Base-by-base conservation (phyloP, 2,888 invertebrate species). In the Eustalomyia histrio region DNA sequence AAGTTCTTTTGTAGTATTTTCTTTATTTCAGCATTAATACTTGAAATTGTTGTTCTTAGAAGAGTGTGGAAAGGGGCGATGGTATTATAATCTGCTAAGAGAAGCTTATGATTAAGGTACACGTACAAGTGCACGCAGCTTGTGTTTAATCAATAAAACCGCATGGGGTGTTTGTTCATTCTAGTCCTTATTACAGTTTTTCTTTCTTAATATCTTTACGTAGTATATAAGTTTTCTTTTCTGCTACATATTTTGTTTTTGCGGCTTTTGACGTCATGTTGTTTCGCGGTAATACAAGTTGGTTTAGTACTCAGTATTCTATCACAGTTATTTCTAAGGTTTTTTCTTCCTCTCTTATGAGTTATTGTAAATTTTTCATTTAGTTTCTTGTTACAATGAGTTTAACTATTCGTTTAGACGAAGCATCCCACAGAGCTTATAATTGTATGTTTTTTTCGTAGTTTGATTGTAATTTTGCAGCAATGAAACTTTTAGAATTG, bases 101-200 rank as follows among this genome's bases (percentile, higher is more conserved):
- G 14, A 47, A 69, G 53, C 50, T 73, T 50, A 55, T 10, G 33
- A 47, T 21, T 18, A n/a, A 35, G 52, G 50, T 47, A 65, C 69
- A 76, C 73, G 60, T 33, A 81, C 80, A 81, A 81, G 76, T 74
- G 76, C 74, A 80, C 82, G 53, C 82, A 83, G 76, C 82, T 82
- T 82, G 76, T 79, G 83, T 76, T 80, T 80, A 84, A 83, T 84
- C 82, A 83, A 83, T 84, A 76, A 83, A 83, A 80, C 83, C 73
- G 76, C 83, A 80, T 64, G 82, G 73, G 79, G 83, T 65, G 50
- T 58, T 82, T 65, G 50, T 58, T 57, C 33, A 65, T 64, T 73
- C 61, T 57, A 60, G 63, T 76, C n/a, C 53, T 64, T 69, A 58
- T 67, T 53, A 39, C 14, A 43, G 43, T 63, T 57, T 39, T 68